Percentiles rank a stretch among this genome's conserved stretches.
Evolutionary conservation across 1,140 invertebrate genomes (phyloP).

Genomic region (Panagrolaimus sp.): DNA sequence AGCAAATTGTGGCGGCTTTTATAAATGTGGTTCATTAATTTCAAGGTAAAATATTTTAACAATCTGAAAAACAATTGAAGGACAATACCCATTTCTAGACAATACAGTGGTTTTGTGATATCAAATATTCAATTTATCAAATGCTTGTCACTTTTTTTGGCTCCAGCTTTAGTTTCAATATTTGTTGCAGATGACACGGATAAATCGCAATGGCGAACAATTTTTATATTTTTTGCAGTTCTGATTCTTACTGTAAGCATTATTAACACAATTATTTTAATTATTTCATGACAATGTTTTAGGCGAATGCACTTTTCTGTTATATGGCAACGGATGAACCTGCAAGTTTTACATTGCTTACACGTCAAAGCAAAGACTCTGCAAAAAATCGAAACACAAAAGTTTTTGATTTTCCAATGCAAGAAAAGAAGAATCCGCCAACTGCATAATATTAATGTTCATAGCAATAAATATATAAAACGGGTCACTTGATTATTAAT

Average conservation of each 20-base stretch:
- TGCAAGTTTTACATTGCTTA: constrained; percentile 25
- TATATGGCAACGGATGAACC: constrained; percentile 35
- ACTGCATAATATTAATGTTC: too few relatives aligned
- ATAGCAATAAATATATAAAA: too few relatives aligned
- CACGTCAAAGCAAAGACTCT: constrained; percentile 18
- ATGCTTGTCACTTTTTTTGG: constrained; percentile 23
- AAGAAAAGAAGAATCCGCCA: too few relatives aligned
- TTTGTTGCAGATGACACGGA: constrained; percentile 24
- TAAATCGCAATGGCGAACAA: constrained; percentile 23
- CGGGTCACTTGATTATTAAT: too few relatives aligned
- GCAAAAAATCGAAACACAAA: too few relatives aligned
- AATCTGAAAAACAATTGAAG: neutral
- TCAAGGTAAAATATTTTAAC: constrained; percentile 20
- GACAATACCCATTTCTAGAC: constrained; percentile 34
- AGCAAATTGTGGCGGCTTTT: constrained; percentile 47
- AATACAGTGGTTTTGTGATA: constrained; percentile 28
- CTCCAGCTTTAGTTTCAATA: constrained; percentile 21
- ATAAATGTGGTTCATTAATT: constrained; percentile 48
- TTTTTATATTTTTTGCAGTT: constrained; percentile 27
- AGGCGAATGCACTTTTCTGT: constrained; percentile 38
- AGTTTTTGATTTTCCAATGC: too few relatives aligned
- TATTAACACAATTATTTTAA: neutral
- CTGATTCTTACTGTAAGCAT: constrained; percentile 18
- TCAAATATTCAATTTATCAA: constrained; percentile 30
- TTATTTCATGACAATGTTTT: neutral